Percentiles rank a stretch among this genome's conserved stretches.
Evolutionary conservation across 2,113 vertebrate genomes (phyloP).

Genomic region (Galbula dea): DNA sequence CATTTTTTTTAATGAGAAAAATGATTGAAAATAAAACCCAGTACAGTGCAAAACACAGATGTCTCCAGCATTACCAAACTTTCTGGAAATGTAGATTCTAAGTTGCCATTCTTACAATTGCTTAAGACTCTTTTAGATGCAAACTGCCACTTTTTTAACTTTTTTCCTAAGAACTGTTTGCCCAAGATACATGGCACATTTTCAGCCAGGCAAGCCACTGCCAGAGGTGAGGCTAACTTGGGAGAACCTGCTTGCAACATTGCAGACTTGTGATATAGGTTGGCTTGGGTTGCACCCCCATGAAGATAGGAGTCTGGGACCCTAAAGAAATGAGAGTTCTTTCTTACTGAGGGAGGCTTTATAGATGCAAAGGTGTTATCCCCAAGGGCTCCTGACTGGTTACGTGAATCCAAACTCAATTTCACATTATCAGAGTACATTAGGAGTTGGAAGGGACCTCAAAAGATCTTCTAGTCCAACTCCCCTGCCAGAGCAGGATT

Average conservation of each 20-base stretch:
- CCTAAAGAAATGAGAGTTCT: neutral
- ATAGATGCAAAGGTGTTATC: neutral
- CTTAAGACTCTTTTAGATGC: neutral
- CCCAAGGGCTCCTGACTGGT: neutral
- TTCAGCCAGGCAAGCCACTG: neutral
- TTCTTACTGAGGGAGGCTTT: neutral
- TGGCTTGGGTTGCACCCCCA: neutral
- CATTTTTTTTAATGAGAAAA: conserved; percentile 56
- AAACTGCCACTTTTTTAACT: neutral
- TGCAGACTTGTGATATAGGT: neutral
- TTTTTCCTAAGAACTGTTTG: neutral
- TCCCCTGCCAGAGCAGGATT: no score
- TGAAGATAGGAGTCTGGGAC: neutral
- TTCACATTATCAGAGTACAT: no score
- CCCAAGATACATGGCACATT: fast-evolving
- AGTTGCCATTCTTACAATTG: neutral
- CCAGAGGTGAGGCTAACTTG: neutral
- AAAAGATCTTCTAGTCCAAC: no score
- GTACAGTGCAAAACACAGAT: conserved; percentile 54
- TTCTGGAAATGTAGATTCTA: neutral
- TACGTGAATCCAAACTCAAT: neutral
- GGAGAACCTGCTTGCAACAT: neutral
- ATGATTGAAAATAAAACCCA: conserved; percentile 57
- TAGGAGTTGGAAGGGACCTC: no score
- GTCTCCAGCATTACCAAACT: neutral